phyloP scores from a whole-genome alignment of 1,140 invertebrate species.

The Brachionus angularis region DNA sequence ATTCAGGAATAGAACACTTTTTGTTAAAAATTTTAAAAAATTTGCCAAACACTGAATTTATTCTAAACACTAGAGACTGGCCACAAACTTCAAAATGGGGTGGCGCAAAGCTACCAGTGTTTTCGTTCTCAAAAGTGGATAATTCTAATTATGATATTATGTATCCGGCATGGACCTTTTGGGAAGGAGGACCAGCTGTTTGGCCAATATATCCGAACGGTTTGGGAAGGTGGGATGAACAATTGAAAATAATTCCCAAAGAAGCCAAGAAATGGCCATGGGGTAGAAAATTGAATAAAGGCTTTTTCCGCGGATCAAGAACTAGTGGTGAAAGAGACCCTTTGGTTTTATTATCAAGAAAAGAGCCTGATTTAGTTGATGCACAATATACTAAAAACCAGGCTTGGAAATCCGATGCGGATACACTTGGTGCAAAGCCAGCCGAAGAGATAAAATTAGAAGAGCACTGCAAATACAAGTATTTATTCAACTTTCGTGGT shows the following conservation, averaged over 20 bases:
- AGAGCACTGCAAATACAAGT: constrained; percentile 83
- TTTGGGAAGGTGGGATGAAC: constrained; percentile 83
- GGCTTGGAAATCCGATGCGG: constrained; percentile 85
- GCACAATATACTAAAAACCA: constrained; percentile 96
- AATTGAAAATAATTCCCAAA: constrained; percentile 68
- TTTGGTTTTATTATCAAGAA: constrained; percentile 77
- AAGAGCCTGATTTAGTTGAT: constrained; percentile 73
- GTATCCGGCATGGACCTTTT: constrained; percentile 95
- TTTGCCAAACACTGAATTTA: constrained; percentile 76
- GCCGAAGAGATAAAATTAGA: constrained; percentile 82
- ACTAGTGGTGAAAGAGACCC: constrained; percentile 84
- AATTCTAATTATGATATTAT: constrained; percentile 79
- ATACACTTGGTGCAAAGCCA: constrained; percentile 75
- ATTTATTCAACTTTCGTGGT: constrained; percentile 87
- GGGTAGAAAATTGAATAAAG: constrained; percentile 70
- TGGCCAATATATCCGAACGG: constrained; percentile 79
- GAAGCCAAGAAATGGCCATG: constrained; percentile 69
- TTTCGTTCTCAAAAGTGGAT: constrained; percentile 87
- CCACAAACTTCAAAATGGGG: constrained; percentile 72
- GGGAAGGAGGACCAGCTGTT: constrained; percentile 93
- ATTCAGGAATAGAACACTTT: constrained; percentile 86
- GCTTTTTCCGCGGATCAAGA: constrained; percentile 86
- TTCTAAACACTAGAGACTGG: constrained; percentile 86
- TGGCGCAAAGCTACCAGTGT: constrained; percentile 69
- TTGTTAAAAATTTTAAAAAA: constrained; percentile 63